These are phyloP conservation scores for Arion vulgaris DNA, from an alignment of 1,140 invertebrate species.

Conservation along the genomic window DNA sequence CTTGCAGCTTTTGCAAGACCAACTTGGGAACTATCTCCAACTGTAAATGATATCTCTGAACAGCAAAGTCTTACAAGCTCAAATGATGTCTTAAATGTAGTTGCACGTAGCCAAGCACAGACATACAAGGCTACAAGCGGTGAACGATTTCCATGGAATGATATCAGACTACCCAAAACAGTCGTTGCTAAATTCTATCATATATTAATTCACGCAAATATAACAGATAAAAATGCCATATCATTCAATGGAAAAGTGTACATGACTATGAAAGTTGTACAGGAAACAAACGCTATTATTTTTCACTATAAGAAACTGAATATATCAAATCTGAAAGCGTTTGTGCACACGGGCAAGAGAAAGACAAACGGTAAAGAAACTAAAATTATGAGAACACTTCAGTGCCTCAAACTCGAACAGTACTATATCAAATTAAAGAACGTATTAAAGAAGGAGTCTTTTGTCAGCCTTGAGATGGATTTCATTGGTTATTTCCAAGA, in stretches of 20 bases:
- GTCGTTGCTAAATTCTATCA: slow-evolving; percentile 88
- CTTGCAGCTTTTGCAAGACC: slow-evolving; percentile 92
- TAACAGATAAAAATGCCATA: slow-evolving; percentile 85
- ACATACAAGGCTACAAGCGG: slow-evolving; percentile 78
- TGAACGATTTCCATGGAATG: slow-evolving; percentile 90
- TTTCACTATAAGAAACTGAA: slow-evolving; percentile 92
- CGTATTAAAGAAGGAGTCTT: slow-evolving; percentile 77
- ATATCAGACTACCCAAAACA: slow-evolving; percentile 84
- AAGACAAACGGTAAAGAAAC: slow-evolving; percentile 67
- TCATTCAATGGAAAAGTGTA: slow-evolving; percentile 70
- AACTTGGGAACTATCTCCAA: slow-evolving; percentile 70
- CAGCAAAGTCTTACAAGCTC: not conserved
- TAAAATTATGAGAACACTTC: slow-evolving; percentile 79
- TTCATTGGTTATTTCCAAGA: slow-evolving; percentile 82
- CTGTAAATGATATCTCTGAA: slow-evolving; percentile 67
- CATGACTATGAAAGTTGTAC: slow-evolving; percentile 78
- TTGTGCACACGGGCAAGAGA: slow-evolving; percentile 27
- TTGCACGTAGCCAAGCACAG: not conserved
- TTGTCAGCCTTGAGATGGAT: slow-evolving; percentile 87
- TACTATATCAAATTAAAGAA: slow-evolving; percentile 87
- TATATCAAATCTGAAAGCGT: slow-evolving; percentile 80
- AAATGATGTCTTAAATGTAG: not conserved
- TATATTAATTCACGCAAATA: slow-evolving; percentile 92
- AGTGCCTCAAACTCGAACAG: slow-evolving; percentile 87
- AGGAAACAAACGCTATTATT: slow-evolving; percentile 90